These are phyloP conservation scores for Diogma glabrata DNA, from an alignment of 2,888 invertebrate species.

Conservation along the genomic window DNA sequence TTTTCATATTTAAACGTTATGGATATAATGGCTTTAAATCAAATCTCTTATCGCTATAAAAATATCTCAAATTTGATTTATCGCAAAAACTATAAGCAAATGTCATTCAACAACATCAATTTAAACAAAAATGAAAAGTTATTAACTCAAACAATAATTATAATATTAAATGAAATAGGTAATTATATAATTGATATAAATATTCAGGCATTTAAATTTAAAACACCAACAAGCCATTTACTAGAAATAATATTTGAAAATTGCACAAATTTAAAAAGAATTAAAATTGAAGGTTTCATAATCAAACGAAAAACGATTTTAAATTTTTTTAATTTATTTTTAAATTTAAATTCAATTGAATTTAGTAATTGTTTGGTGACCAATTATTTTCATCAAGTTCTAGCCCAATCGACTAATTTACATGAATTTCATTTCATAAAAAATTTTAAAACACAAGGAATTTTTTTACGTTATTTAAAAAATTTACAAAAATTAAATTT, in stretches of 20 bases:
- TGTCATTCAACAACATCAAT: background rate
- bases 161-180: slow-evolving; percentile 4
- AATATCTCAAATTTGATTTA: background rate
- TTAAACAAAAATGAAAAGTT: background rate
- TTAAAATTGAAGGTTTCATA: background rate
- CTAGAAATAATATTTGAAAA: background rate
- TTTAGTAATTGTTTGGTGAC: slow-evolving; percentile 2
- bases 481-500: background rate
- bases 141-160: background rate
- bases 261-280: background rate
- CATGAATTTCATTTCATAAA: background rate
- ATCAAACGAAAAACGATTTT: background rate
- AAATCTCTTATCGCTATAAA: background rate
- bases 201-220: slow-evolving; percentile 2
- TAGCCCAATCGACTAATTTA: background rate
- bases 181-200: background rate
- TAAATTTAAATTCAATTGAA: background rate
- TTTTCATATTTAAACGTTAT: slow-evolving; percentile 3
- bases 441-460: slow-evolving; percentile 5
- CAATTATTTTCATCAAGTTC: background rate
- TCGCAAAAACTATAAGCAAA: background rate
- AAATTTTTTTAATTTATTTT: background rate
- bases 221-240: background rate
- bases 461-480: background rate
- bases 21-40: slow-evolving; percentile 1